phyloP scores from a whole-genome alignment of 2,797 vertebrate genomes.

The Thripadectes ignobilis region DNA sequence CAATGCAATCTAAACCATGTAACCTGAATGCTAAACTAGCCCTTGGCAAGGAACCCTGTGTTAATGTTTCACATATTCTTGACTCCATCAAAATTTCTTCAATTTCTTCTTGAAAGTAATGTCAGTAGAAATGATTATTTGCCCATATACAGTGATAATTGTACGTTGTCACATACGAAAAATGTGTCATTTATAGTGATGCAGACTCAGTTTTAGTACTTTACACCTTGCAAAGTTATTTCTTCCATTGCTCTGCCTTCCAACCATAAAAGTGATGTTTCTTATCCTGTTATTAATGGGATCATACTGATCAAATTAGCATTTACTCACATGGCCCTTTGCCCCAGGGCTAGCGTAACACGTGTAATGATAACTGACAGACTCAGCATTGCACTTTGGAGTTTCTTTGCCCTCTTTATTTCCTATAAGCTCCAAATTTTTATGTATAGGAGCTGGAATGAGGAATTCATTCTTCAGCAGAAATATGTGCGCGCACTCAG shows the following conservation, averaged over 20 bases:
- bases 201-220: not conserved
- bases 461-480: not conserved
- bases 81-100: not conserved
- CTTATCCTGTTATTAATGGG: constrained; percentile 4
- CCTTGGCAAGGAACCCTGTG: not conserved
- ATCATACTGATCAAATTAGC: not conserved
- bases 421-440: not conserved
- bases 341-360: not conserved
- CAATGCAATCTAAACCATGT: not conserved
- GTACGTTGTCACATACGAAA: not conserved
- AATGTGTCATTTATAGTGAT: not conserved
- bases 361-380: not conserved
- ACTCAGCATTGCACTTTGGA: not conserved
- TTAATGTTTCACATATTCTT: not conserved
- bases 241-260: not conserved
- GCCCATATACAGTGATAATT: not conserved
- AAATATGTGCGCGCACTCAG: not conserved
- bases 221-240: not conserved
- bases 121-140: not conserved
- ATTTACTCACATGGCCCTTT: not conserved
- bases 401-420: not conserved
- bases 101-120: not conserved
- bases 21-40: not conserved
- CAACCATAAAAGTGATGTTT: not conserved
- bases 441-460: not conserved